These are phyloP conservation scores for Hyperoplus lanceolatus DNA, from an alignment of 2,797 vertebrate species.

Conservation along the genomic window DNA sequence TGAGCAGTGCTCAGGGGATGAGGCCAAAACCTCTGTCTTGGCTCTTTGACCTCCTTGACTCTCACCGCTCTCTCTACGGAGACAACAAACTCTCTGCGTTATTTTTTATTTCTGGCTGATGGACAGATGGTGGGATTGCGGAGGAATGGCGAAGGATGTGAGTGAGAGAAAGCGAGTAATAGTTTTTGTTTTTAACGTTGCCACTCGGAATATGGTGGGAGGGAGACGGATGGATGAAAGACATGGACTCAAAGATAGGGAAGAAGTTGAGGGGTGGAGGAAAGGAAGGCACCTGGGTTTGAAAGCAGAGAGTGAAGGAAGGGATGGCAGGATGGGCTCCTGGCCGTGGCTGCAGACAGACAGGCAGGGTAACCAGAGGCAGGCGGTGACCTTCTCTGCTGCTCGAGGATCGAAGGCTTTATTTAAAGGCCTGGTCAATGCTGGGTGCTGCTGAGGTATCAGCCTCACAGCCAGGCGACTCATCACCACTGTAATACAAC, in stretches of 20 bases:
- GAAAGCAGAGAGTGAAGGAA: slow-evolving; percentile 31
- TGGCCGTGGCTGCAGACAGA: slow-evolving; percentile 77
- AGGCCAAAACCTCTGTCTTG: slow-evolving; percentile 66
- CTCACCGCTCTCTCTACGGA: slow-evolving; percentile 56
- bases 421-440: slow-evolving; percentile 87
- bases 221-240: background rate
- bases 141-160: slow-evolving; percentile 29
- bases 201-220: slow-evolving; percentile 14
- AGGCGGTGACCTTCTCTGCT: slow-evolving; percentile 82
- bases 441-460: slow-evolving; percentile 84
- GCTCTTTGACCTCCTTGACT: slow-evolving; percentile 65
- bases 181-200: slow-evolving; percentile 17
- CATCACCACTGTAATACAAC: slow-evolving; percentile 84
- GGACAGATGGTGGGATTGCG: slow-evolving; percentile 46
- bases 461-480: slow-evolving; percentile 81
- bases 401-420: slow-evolving; percentile 84
- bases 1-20: slow-evolving; percentile 65
- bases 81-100: slow-evolving; percentile 45
- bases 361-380: slow-evolving; percentile 84
- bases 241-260: background rate
- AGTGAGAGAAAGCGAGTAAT: slow-evolving; percentile 5
- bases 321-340: slow-evolving; percentile 58
- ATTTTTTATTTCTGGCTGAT: slow-evolving; percentile 63
- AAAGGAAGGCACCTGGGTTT: slow-evolving; percentile 42
- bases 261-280: slow-evolving; percentile 15